Evolutionary conservation across 1,140 invertebrate genomes (phyloP).

Genomic region (Conus betulinus): DNA sequence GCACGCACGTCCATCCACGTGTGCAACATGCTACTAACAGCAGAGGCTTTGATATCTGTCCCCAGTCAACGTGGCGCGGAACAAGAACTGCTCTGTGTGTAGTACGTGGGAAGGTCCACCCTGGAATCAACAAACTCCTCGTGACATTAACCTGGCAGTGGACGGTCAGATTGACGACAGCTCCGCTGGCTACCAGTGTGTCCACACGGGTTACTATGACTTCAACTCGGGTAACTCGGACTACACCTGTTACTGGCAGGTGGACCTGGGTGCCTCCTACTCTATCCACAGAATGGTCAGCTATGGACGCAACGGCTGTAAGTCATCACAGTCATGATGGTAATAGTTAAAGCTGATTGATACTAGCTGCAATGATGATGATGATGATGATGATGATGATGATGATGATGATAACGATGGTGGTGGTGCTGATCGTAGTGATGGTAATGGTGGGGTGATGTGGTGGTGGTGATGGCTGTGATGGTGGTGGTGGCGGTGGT

Average conservation of each 20-base stretch:
- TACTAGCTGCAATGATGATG: background rate
- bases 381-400: too few relatives aligned
- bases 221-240: too few relatives aligned
- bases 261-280: background rate
- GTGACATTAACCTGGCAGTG: background rate
- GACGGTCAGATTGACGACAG: background rate
- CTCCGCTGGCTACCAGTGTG: background rate
- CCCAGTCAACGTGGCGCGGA: background rate
- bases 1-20: too few relatives aligned
- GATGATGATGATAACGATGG: too few relatives aligned
- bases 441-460: too few relatives aligned
- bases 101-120: background rate
- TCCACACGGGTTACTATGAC: background rate
- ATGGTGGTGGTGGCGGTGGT: too few relatives aligned
- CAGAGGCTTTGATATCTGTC: too few relatives aligned
- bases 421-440: too few relatives aligned
- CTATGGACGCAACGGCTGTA: background rate
- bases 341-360: background rate
- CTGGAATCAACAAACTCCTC: background rate
- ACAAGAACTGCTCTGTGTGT: background rate
- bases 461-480: too few relatives aligned
- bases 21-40: too few relatives aligned
- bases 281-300: background rate
- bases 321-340: background rate
- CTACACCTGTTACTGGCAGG: background rate